Evolutionary conservation across 2,797 vertebrate genomes (phyloP).

Genomic region (Acanthiza pusilla): DNA sequence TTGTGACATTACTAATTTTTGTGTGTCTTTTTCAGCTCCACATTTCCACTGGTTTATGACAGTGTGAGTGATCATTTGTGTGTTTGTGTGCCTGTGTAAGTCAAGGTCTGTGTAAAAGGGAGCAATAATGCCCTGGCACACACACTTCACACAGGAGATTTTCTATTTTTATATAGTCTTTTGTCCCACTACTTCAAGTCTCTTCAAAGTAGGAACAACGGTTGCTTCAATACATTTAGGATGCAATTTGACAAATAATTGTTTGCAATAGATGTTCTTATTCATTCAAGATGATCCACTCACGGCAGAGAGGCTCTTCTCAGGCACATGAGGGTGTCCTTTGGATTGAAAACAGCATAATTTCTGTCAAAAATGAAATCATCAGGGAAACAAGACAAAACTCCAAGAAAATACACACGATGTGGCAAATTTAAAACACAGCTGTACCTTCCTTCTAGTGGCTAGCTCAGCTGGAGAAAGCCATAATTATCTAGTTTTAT

Average conservation of each 20-base stretch:
- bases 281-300: background rate
- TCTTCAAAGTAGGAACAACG: background rate
- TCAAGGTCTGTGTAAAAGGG: background rate
- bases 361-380: background rate
- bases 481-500: background rate
- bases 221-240: background rate
- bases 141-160: background rate
- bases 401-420: background rate
- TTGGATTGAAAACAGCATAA: background rate
- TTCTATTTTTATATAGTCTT: background rate
- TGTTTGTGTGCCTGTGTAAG: background rate
- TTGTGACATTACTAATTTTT: background rate
- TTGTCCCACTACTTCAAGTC: background rate
- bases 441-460: background rate
- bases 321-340: background rate
- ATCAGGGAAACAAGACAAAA: background rate
- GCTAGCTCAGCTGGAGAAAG: background rate
- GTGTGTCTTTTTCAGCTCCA: background rate
- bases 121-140: background rate
- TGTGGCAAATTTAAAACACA: background rate
- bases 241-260: background rate
- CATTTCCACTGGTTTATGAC: background rate
- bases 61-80: background rate
- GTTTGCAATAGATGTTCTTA: background rate
- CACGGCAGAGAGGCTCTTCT: background rate